These are phyloP conservation scores for Sphenopsis melanotis DNA, from an alignment of 2,797 vertebrate genomes.

Conservation along the genomic window DNA sequence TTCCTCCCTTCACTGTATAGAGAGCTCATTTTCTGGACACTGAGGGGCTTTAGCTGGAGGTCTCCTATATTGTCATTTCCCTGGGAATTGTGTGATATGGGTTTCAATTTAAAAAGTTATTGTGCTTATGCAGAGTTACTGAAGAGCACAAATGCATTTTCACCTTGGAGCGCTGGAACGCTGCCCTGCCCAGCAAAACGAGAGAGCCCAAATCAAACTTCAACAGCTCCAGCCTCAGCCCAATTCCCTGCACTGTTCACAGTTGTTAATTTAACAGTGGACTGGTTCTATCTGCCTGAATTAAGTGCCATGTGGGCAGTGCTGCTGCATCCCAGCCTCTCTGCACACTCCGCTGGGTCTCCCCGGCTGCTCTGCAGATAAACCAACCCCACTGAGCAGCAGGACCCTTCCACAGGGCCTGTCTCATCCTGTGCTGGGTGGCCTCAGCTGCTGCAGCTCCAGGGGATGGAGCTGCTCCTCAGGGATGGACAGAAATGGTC, in stretches of 20 bases:
- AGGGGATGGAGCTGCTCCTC: neutral
- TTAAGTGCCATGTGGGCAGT: neutral
- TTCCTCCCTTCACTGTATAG: accelerated
- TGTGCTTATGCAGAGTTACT: conserved; percentile 18
- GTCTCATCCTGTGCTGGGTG: neutral
- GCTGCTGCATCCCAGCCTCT: neutral
- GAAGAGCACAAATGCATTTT: conserved; percentile 11
- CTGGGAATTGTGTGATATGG: neutral
- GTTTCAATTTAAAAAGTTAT: conserved; percentile 2
- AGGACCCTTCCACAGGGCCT: neutral
- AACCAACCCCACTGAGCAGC: accelerated
- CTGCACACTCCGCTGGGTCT: neutral
- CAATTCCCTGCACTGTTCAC: neutral
- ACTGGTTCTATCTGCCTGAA: neutral
- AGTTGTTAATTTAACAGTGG: conserved; percentile 41
- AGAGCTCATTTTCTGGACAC: neutral
- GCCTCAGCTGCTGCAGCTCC: neutral
- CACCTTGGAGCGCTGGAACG: neutral
- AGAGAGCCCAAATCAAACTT: neutral
- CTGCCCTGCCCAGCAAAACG: neutral
- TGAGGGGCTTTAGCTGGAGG: neutral
- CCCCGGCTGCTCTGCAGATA: neutral
- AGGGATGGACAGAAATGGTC: neutral
- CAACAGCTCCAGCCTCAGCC: neutral
- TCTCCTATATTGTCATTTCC: neutral